Conservation (phyloP, 2,888 invertebrate genomes). For the Pseudococcus jackbeardsleyi region DNA sequence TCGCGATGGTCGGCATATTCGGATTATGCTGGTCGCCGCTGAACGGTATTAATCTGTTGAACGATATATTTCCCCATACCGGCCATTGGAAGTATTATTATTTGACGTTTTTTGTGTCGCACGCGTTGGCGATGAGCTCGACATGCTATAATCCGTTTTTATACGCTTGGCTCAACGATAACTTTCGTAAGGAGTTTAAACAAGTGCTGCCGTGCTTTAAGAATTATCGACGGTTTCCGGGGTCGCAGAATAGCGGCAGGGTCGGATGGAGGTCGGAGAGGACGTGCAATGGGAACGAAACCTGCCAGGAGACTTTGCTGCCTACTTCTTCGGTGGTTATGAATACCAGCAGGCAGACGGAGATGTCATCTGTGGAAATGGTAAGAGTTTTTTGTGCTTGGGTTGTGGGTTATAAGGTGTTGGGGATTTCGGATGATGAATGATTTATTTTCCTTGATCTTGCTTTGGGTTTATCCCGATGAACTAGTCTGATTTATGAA, state of each 20-base stretch:
- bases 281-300: constrained; percentile 83
- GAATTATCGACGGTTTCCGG: constrained; percentile 66
- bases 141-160: constrained; percentile 95
- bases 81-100: constrained; percentile 86
- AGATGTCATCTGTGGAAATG: constrained; percentile 61
- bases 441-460: too few relatives aligned
- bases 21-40: constrained; percentile 96
- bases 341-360: constrained; percentile 65
- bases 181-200: constrained; percentile 84
- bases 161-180: constrained; percentile 96
- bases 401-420: background rate
- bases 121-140: constrained; percentile 92
- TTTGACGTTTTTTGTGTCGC: constrained; percentile 87
- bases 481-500: too few relatives aligned
- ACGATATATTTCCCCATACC: constrained; percentile 82
- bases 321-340: constrained; percentile 69
- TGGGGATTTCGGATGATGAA: background rate
- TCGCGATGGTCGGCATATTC: constrained; percentile 97
- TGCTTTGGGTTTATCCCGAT: too few relatives aligned
- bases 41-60: constrained; percentile 89
- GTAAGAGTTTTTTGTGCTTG: constrained; percentile 34
- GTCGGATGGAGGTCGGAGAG: constrained; percentile 75
- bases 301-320: constrained; percentile 78
- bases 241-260: constrained; percentile 72
- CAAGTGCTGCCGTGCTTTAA: constrained; percentile 77